Percentiles rank a stretch among this genome's conserved stretches.
Conservation (phyloP, 2,797 vertebrate genomes). For the Anolis apletophallus region DNA sequence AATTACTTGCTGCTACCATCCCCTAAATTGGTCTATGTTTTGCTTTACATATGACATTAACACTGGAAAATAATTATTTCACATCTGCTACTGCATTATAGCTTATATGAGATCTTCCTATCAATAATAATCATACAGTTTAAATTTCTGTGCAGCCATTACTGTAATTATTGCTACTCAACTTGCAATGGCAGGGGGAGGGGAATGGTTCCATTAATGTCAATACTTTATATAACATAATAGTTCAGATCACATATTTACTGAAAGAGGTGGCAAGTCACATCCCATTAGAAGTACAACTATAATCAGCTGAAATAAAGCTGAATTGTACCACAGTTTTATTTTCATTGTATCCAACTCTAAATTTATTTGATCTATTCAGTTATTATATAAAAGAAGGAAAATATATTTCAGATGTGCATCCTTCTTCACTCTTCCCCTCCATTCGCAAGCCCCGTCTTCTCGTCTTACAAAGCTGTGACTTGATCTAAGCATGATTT, state of each 20-base stretch:
- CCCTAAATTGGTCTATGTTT: background rate
- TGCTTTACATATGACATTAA: constrained; percentile 17
- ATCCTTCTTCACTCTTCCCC: background rate
- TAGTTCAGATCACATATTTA: background rate
- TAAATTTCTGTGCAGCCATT: background rate
- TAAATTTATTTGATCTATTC: constrained; percentile 14
- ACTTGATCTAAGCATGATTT: constrained; percentile 44
- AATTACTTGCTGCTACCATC: background rate
- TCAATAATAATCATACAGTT: constrained; percentile 27
- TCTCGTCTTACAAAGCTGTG: background rate
- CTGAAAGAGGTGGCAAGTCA: background rate
- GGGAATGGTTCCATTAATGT: constrained; percentile 17
- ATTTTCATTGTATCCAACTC: background rate
- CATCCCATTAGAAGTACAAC: constrained; percentile 3
- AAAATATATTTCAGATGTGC: constrained; percentile 16
- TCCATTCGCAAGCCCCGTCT: background rate
- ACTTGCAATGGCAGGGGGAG: constrained; percentile 6
- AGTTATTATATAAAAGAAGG: background rate
- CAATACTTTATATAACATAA: constrained; percentile 5
- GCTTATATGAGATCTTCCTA: constrained; percentile 25
- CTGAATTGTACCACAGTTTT: background rate
- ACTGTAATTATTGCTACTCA: constrained; percentile 16
- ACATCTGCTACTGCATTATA: constrained; percentile 12
- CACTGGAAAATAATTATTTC: constrained; percentile 41
- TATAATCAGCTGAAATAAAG: background rate